These are phyloP conservation scores for Metalampra italica DNA, from an alignment of 2,888 invertebrate genomes.

Conservation along the genomic window DNA sequence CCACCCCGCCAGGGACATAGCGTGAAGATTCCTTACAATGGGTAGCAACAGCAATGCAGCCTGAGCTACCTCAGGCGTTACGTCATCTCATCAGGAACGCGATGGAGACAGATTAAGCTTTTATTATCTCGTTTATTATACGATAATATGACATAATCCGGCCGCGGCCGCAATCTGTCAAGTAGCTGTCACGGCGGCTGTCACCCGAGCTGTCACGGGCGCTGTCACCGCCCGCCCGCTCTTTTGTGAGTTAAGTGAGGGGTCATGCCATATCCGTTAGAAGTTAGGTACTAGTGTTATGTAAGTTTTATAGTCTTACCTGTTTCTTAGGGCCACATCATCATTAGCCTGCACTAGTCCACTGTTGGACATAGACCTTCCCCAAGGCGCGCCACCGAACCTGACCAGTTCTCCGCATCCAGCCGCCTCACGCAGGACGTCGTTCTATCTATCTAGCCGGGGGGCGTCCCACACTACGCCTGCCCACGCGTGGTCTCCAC, in stretches of 20 bases:
- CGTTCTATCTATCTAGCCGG: no score
- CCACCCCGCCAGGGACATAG: no score
- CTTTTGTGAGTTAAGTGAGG: constrained; percentile 8
- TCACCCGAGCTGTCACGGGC: constrained; percentile 38
- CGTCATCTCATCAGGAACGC: not conserved
- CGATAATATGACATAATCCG: constrained; percentile 61
- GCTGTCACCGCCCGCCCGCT: not conserved
- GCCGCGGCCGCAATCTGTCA: constrained; percentile 62
- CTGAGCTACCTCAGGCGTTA: not conserved
- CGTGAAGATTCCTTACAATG: no score
- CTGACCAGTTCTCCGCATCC: no score
- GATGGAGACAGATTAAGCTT: constrained; percentile 3
- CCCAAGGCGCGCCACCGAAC: no score
- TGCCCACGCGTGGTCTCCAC: no score
- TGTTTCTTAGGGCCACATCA: no score
- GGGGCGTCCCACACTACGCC: no score
- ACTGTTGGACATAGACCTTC: no score
- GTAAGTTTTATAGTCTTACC: constrained; percentile 3
- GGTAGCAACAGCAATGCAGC: not conserved
- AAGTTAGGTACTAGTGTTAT: not conserved
- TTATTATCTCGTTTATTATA: constrained; percentile 32
- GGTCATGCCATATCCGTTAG: constrained; percentile 2
- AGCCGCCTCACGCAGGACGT: no score
- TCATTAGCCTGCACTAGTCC: no score
- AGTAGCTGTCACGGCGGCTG: constrained; percentile 41